Base-by-base conservation (phyloP, 2,888 invertebrate species). In the Mythimna loreyi region DNA sequence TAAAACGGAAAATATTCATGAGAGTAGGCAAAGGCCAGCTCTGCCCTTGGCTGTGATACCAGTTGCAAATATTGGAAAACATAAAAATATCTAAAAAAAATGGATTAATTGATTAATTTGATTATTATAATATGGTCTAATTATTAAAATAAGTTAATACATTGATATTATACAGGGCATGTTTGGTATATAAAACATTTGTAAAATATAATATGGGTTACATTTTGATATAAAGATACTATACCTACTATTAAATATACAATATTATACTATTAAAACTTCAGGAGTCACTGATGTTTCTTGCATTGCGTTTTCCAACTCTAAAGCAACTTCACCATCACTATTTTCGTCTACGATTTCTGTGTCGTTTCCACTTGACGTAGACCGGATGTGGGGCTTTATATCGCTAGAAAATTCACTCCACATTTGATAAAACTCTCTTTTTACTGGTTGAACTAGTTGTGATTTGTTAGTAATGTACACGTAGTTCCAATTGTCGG, bases 401-500 rank as follows among this genome's bases (percentile, higher is more conserved):
- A 85, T 64, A 62, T 86, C 78, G 67, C 67, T 76, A 19, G 85
- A 81, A 73, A 79, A 90, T 67, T 84, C 79, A 63, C 82, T 84
- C 97, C 97, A 97, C 82, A 97, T 92, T 79, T 93, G 92, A 67
- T 97, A 92, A 90, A 97, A 98, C 86, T 97, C 96, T 0, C 78
- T 90, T 79, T 89, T 93, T 78, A 96, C 97, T 19, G 96, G 93
- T 28, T 91, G 83, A 0, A 97, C 97, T 57, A 97, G 85, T n/a
- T 92, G 89, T 4, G 82, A 71, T 71, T 97, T 96, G 85, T 96
- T 96, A 25, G 97, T 97, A 67, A 98, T 95, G 57, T 97, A 89
- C 5, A 98, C 93, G 84, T 97, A 97, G 88, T 98, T 98, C 94
- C 96, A 97, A 88, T 98, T 97, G 67, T 97, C 97, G 69, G 96